Base-by-base conservation (phyloP, 2,888 invertebrate genomes). In the Junonia oenone region DNA sequence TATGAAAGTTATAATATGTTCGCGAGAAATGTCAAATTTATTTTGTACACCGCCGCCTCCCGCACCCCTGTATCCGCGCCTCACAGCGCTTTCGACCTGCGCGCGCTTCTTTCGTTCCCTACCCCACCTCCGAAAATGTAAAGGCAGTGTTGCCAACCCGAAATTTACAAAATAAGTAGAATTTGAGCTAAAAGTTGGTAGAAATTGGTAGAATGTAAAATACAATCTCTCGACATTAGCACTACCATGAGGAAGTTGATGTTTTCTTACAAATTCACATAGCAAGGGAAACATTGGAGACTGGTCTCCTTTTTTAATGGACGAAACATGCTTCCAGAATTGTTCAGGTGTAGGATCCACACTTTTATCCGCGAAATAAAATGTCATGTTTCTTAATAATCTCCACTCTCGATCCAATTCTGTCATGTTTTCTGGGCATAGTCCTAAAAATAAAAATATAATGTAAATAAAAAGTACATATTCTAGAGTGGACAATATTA, bases 281-380 rank as follows among this genome's bases (percentile, higher is more conserved):
- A 64, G 45, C 56, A 62, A 51, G 13, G 62, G 61, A 43, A 62
- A 62, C 64, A 62, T 64, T 61, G 56, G 61, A 53, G 58, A 61
- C 59, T 58, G 57, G 37, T 62, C 60, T 50, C 57, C 56, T 61
- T 61, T 63, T 64, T 59, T 61, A 19, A 64, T 55, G 6, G 15
- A 50, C 54, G 58, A 58, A 58, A 62, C 55, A 56, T 64, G 59
- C 51, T 57, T 58, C 61, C 61, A 63, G 35, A 63, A 59, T 29
- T 56, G 48, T 55, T 60, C 58, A 35, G 58, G 53, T 56, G 33
- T 13, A 13, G 33, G 33, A 33, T 53, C 40, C 46, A n/a, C 40
- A 53, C 40, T 48, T 51, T 33, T 33, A 4, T 33, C 58, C 51
- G 40, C 46, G 27, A 56, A 56, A 33, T 31, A 35, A 15, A 62